phyloP scores from a whole-genome alignment of 1,140 invertebrate species.

The Zaprionus ornatus region DNA sequence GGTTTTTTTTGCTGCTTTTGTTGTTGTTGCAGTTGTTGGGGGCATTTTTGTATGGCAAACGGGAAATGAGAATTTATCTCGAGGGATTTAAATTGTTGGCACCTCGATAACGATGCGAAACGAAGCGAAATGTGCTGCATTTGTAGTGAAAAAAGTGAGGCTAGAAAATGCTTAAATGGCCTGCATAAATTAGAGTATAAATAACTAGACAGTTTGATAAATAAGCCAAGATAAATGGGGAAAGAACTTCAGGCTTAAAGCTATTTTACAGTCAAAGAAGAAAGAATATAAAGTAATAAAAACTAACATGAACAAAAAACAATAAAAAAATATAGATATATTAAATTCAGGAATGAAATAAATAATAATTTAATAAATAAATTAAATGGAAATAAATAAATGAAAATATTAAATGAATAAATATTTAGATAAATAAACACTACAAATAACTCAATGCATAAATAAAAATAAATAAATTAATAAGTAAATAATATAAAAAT shows the following conservation, averaged over 20 bases:
- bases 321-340: too few species aligned
- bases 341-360: too few species aligned
- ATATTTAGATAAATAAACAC: too few species aligned
- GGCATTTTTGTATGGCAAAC: not conserved
- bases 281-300: not conserved
- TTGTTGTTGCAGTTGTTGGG: not conserved
- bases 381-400: too few species aligned
- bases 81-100: conserved; percentile 11
- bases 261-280: not conserved
- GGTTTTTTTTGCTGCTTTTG: conserved; percentile 47
- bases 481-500: too few species aligned
- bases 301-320: too few species aligned
- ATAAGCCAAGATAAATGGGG: not conserved
- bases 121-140: not conserved
- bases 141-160: not conserved
- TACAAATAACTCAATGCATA: too few species aligned
- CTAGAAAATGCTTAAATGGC: not conserved
- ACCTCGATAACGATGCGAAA: not conserved
- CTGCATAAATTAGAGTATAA: not conserved
- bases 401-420: too few species aligned
- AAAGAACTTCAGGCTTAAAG: not conserved
- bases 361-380: too few species aligned
- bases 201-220: not conserved
- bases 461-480: too few species aligned
- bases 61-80: conserved; percentile 17